These are phyloP conservation scores for Corythucha ciliata DNA, from an alignment of 2,888 invertebrate genomes.

Conservation along the genomic window DNA sequence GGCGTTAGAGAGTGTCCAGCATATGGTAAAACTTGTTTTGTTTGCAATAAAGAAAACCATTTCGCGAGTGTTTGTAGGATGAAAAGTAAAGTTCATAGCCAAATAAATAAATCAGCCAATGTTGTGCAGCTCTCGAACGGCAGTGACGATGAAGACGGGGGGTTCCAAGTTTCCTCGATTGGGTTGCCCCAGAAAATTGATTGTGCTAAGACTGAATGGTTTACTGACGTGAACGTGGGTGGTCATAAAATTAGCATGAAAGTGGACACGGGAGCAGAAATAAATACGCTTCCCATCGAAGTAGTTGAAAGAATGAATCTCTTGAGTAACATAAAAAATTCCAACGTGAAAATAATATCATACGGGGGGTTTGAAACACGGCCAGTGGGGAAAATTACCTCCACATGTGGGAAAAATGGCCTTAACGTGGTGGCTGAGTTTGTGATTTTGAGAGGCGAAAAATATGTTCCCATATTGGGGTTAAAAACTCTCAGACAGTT, in stretches of 20 bases:
- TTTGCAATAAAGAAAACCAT: constrained; percentile 1
- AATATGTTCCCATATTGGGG: constrained; percentile 7
- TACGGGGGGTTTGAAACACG: constrained; percentile 15
- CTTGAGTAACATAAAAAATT: background rate
- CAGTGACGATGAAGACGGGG: background rate
- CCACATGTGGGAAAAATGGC: background rate
- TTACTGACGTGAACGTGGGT: background rate
- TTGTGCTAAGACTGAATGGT: constrained; percentile 3
- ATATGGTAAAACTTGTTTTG: background rate
- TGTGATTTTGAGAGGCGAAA: constrained; percentile 5
- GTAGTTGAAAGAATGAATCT: background rate
- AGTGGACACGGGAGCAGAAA: constrained; percentile 6
- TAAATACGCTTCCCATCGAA: background rate
- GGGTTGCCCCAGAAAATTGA: too few species aligned
- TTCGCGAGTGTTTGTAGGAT: constrained; percentile 2
- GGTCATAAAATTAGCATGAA: background rate
- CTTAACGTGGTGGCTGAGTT: constrained; percentile 2
- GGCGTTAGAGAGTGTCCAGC: constrained; percentile 4
- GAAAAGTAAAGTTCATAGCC: constrained; percentile 4
- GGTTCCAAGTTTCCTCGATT: too few species aligned
- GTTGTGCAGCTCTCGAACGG: background rate
- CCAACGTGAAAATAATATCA: constrained; percentile 8
- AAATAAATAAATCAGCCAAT: background rate
- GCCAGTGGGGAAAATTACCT: constrained; percentile 1
- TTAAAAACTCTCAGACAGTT: background rate